phyloP scores from a whole-genome alignment of 37 sponge, comb jelly and placozoan genomes.

The Haliclona indistincta region DNA sequence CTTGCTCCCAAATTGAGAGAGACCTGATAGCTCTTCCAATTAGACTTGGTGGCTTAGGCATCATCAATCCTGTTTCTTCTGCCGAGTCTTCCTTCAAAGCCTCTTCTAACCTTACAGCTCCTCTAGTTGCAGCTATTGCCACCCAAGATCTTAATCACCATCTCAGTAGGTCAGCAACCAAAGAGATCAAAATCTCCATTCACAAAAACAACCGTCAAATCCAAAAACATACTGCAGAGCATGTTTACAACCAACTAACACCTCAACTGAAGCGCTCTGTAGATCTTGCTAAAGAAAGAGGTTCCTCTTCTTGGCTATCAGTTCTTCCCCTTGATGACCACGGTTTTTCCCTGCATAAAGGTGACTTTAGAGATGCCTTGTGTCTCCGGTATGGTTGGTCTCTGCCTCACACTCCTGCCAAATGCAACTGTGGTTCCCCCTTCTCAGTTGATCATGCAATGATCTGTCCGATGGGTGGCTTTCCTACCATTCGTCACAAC shows the following conservation, averaged over 20 bases:
- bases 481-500: no score
- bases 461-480: no score
- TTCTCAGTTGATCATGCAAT: no score
- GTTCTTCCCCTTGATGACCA: conserved; percentile 17
- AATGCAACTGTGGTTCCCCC: conserved; percentile 33
- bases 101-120: conserved; percentile 31
- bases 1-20: conserved; percentile 29
- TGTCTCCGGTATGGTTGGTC: no score
- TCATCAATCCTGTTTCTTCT: conserved; percentile 16
- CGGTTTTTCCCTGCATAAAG: no score
- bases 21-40: conserved; percentile 45
- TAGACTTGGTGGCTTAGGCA: conserved; percentile 47
- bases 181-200: conserved; percentile 4
- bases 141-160: background rate
- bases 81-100: conserved; percentile 6
- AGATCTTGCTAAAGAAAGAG: conserved; percentile 39
- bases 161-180: background rate
- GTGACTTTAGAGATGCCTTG: no score
- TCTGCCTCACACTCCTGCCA: conserved; percentile 3
- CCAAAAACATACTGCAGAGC: background rate
- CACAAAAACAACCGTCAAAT: conserved; percentile 1
- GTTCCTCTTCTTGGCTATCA: conserved; percentile 16
- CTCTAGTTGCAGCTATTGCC: conserved; percentile 14
- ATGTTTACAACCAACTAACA: conserved; percentile 8
- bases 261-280: conserved; percentile 18